Evolutionary conservation across 1,140 invertebrate species (phyloP).

Genomic region (Pemphigus obesinymphae): DNA sequence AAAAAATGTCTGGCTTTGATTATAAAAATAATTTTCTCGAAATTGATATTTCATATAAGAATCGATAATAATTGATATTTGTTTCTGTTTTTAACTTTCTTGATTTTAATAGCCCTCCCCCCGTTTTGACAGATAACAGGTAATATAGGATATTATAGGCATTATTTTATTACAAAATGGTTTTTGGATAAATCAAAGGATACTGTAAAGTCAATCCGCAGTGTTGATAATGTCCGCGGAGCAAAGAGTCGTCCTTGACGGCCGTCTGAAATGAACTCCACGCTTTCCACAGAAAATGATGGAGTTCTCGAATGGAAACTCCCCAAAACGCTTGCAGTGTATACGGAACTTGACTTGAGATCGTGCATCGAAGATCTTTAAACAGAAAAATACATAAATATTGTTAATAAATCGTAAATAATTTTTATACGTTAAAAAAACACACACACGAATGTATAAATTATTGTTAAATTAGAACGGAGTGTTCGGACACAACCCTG

Average conservation of each 20-base stretch:
- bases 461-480: not conserved
- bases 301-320: conserved; percentile 67
- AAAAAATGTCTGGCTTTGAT: too few species aligned
- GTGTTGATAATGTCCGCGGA: conserved; percentile 57
- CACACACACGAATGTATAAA: not conserved
- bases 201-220: conserved; percentile 47
- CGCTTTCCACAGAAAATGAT: conserved; percentile 67
- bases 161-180: too few species aligned
- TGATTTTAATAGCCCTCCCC: too few species aligned
- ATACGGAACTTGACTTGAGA: conserved; percentile 69
- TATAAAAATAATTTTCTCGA: too few species aligned
- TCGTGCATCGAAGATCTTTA: conserved; percentile 54
- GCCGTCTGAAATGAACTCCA: conserved; percentile 61
- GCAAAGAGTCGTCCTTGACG: conserved; percentile 56
- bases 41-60: too few species aligned
- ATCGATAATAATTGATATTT: too few species aligned
- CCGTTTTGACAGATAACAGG: too few species aligned
- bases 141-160: too few species aligned
- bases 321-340: conserved; percentile 69
- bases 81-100: too few species aligned
- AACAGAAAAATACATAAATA: not conserved
- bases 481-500: too few species aligned
- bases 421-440: too few species aligned
- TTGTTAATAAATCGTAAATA: too few species aligned
- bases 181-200: conserved; percentile 46